These are phyloP conservation scores for Penaeus monodon DNA, from an alignment of 2,888 invertebrate genomes.

Conservation along the genomic window DNA sequence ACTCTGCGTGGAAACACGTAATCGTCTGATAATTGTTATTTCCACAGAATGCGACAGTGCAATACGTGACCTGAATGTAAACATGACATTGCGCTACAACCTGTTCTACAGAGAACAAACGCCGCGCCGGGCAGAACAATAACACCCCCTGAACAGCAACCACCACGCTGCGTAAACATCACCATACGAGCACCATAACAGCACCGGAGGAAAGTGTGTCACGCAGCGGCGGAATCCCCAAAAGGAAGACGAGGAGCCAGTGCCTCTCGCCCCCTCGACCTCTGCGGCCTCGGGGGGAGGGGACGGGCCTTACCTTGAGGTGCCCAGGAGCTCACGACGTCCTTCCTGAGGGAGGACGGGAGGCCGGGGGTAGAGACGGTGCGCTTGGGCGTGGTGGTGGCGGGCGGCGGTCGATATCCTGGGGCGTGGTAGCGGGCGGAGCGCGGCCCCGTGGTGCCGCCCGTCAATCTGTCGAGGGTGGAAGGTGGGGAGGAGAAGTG, in stretches of 20 bases:
- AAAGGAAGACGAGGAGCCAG: background rate
- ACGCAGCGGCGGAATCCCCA: background rate
- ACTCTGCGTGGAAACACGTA: no score
- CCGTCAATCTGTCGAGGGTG: conserved; percentile 37
- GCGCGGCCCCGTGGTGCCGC: conserved; percentile 43
- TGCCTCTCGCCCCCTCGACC: background rate
- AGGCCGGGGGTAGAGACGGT: conserved; percentile 51
- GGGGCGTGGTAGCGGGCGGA: conserved; percentile 64
- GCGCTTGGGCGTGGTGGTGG: conserved; percentile 48
- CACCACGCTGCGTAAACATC: background rate
- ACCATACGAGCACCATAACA: background rate
- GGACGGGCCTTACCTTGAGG: conserved; percentile 57
- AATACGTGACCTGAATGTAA: background rate
- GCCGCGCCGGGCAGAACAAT: background rate
- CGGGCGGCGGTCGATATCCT: conserved; percentile 58
- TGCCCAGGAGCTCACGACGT: conserved; percentile 50
- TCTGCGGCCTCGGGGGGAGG: background rate
- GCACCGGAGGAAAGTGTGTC: conserved; percentile 3
- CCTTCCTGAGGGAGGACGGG: conserved; percentile 54
- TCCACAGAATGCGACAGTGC: background rate
- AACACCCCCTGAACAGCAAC: background rate
- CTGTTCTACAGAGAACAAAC: no score
- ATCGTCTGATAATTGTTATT: no score
- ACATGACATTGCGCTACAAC: background rate
- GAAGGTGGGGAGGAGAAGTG: conserved; percentile 45